These are phyloP conservation scores for Latrodectus hesperus DNA, from an alignment of 2,888 invertebrate species.

Conservation along the genomic window DNA sequence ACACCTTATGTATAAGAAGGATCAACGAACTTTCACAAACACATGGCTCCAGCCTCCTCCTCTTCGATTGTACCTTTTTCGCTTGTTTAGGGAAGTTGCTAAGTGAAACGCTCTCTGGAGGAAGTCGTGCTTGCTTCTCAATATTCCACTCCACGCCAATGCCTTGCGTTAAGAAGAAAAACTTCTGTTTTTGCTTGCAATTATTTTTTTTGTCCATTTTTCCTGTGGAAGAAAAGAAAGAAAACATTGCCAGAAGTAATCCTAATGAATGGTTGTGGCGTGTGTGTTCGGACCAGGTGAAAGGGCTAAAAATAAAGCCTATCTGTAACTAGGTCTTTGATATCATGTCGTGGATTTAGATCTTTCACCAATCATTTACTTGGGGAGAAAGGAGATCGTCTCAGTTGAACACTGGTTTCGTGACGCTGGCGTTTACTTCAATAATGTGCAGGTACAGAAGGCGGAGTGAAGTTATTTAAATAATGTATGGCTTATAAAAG, in stretches of 20 bases:
- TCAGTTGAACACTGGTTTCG: background rate
- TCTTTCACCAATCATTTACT: constrained; percentile 1
- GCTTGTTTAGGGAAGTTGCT: constrained; percentile 55
- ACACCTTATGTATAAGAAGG: constrained; percentile 8
- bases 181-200: constrained; percentile 9
- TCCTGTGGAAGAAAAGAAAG: background rate
- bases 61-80: constrained; percentile 9
- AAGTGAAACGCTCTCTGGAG: constrained; percentile 25
- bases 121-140: constrained; percentile 52
- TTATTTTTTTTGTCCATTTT: constrained; percentile 8
- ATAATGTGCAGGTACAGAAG: too few relatives aligned
- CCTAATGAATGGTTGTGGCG: constrained; percentile 54
- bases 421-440: too few relatives aligned
- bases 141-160: constrained; percentile 53
- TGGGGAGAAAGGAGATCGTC: background rate
- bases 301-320: constrained; percentile 60
- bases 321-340: constrained; percentile 53
- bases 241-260: constrained; percentile 16
- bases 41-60: background rate
- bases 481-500: too few relatives aligned
- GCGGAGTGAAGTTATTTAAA: too few relatives aligned
- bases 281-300: constrained; percentile 34
- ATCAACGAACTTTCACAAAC: constrained; percentile 55
- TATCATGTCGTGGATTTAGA: constrained; percentile 8
- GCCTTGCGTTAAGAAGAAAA: constrained; percentile 32